These are phyloP conservation scores for Vanessa tameamea DNA, from an alignment of 1,140 invertebrate species.

Conservation along the genomic window DNA sequence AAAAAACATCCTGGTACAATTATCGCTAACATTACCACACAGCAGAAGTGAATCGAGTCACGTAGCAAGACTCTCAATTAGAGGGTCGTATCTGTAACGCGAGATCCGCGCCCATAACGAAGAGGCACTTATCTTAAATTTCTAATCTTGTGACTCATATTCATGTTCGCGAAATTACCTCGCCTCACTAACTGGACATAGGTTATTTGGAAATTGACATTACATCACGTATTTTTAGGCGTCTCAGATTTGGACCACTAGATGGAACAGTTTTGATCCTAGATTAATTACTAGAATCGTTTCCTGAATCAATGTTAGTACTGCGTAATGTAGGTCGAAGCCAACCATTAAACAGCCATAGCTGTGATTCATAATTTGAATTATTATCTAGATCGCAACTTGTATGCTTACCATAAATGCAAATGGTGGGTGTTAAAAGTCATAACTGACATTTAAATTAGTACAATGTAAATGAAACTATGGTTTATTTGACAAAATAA, in stretches of 20 bases:
- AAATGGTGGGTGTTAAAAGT: conserved; percentile 18
- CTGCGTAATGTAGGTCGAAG: not conserved
- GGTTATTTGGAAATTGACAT: conserved; percentile 10
- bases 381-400: conserved; percentile 5
- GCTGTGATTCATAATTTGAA: conserved; percentile 12
- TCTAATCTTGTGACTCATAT: conserved; percentile 56
- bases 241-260: not conserved
- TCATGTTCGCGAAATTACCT: conserved; percentile 51
- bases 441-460: conserved; percentile 13
- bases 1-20: conserved; percentile 55
- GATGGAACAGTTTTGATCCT: not conserved
- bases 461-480: not conserved
- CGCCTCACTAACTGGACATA: conserved; percentile 54
- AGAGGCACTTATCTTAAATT: conserved; percentile 62
- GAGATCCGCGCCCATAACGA: conserved; percentile 57
- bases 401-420: conserved; percentile 9
- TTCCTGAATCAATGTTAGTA: not conserved
- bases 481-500: conserved; percentile 9
- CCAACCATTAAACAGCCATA: not conserved
- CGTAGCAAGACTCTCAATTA: conserved; percentile 51
- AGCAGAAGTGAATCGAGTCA: conserved; percentile 54
- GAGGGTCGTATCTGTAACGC: conserved; percentile 50
- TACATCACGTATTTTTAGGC: conserved; percentile 2
- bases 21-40: conserved; percentile 46
- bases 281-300: not conserved